phyloP scores from a whole-genome alignment of 2,113 vertebrate species.

The Ivindomyrus marchei region DNA sequence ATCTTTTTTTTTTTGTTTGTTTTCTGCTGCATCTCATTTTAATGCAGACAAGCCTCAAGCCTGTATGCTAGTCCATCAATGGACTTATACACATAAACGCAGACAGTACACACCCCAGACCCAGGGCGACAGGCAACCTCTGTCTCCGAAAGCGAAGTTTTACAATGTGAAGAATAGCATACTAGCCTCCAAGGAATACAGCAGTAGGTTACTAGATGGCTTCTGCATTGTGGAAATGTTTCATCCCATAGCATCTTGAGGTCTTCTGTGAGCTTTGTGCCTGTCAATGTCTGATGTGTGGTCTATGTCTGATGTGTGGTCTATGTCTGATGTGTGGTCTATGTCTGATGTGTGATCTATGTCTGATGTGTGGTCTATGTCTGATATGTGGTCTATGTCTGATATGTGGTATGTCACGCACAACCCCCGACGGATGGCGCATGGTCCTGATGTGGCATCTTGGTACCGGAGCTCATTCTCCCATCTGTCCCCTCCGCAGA shows the following conservation, averaged over 20 bases:
- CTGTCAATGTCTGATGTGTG: background rate
- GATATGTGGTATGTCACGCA: background rate
- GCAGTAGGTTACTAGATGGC: background rate
- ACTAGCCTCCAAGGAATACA: background rate
- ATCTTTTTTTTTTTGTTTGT: background rate
- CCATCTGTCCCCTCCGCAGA: conserved; percentile 28
- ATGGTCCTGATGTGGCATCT: background rate
- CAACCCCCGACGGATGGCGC: background rate
- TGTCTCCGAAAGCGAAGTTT: background rate
- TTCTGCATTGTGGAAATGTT: background rate
- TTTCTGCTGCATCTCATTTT: background rate
- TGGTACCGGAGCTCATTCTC: background rate
- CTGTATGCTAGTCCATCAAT: background rate
- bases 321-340: too few species aligned
- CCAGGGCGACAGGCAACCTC: background rate
- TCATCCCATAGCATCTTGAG: background rate
- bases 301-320: too few species aligned
- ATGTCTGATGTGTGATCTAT: too few species aligned
- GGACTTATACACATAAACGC: background rate
- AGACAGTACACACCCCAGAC: background rate
- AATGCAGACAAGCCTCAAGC: background rate
- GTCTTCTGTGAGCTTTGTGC: background rate
- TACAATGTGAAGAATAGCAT: background rate
- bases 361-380: too few species aligned
- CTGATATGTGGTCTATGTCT: too few species aligned